Evolutionary conservation across 2,888 invertebrate species (phyloP), one percentile per base, ranked within the genome.

Genomic region (Maniola hyperantus): DNA sequence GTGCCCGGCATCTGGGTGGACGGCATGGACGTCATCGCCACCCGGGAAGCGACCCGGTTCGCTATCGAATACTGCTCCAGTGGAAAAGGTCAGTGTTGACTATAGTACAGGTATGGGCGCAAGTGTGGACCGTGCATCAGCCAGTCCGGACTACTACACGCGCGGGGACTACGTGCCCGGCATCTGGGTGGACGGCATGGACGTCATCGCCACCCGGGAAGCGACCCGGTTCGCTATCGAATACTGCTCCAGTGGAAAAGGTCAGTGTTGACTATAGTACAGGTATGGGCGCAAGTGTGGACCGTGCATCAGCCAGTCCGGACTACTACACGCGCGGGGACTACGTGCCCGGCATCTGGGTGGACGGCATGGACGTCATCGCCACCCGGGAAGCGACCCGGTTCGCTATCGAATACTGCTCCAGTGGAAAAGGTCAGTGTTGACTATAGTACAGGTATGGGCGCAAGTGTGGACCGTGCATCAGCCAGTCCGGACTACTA

Each of bases 1-100:
- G 91, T 99, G 72, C 99, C 99, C 72, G 99, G 99, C 74, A 94
- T 99, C 71, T 98, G 98, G 98, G 98, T 95, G 6, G 99, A 99
- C 92, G 99, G 99, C 69, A 99, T 99, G 99, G 50, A 50, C 50
- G 26, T 50, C 11, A 20, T 50, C 20, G 50, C 50, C 18, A 18
- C 18, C 48, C 10, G 50, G 26, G 50, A 50, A 20, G 20, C 20
- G 50, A 50, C 11, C 11, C 8, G 50, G 18, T 50, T 50, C 6
- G 26, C 26, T 26, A 50, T 50, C 11, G 50, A 48, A 15, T 48
- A 48, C 20, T 50, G 50, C 18, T 20, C 20, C 18, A 50, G 46
- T 18, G 99, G 99, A 65, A 96, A 98, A 84, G 99, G 92, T 92
- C 71, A 58, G 71, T 42, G n/a, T 51, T 57, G 2, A 99, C 99